Base-by-base conservation (phyloP, 2,888 invertebrate species). In the Carterocephalus palaemon region DNA sequence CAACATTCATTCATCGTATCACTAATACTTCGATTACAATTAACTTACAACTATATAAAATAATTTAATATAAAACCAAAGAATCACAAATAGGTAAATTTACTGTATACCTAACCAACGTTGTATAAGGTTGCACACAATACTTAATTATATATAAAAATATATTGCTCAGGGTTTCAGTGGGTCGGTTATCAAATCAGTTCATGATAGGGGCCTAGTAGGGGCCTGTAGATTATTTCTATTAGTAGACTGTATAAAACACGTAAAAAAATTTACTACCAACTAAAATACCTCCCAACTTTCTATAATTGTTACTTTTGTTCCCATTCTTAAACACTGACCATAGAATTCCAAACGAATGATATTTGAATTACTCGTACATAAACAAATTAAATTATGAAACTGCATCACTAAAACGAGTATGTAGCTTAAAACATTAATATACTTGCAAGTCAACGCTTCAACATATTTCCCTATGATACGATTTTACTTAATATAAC, bases 111-210 rank as follows among this genome's bases (percentile, higher is more conserved):
- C 60, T 62, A 80, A 77, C 71, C 72, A 80, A 80, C 64, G 59
- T 75, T 79, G 80, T 81, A 80, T 79, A 74, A 72, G 67, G 60
- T 69, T 62, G 69, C 69, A 79, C 79, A 70, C 67, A 75, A 79
- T 82, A 76, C 78, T 78, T 81, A 83, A 75, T 79, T 61, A 77
- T 75, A 75, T 83, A 82, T 82, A 82, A 84, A 84, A 85, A 85
- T 83, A 84, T 85, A 85, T 84, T 84, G 83, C 85, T 85, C 81
- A 82, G 74, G 78, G 65, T 85, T 82, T 62, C 82, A 75, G 70
- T 80, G 81, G 80, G 79, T 81, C 76, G 79, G 80, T 81, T 67
- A 75, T 76, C 67, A 75, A 81, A 79, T 81, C 83, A 82, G 83
- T 81, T 72, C 81, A 55, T 66, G 65, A 69, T 67, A 68, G 60